Percentiles rank a stretch among this genome's conserved stretches.
Conservation (phyloP, 2,888 invertebrate species). For the Palloptera scutellata region DNA sequence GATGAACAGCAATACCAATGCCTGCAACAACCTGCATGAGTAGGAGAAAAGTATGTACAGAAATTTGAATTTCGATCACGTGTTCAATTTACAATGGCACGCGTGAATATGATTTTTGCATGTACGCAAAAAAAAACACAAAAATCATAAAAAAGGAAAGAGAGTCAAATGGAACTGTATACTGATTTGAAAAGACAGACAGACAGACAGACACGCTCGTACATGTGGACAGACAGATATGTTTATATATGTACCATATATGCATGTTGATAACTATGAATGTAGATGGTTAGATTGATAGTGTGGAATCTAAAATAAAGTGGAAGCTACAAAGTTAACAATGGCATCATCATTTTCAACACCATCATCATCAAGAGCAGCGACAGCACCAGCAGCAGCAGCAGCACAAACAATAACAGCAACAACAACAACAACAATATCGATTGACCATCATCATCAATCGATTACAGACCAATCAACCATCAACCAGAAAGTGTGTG, state of each 20-base stretch:
- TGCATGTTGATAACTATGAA: too few species aligned
- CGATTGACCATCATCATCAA: constrained; percentile 18
- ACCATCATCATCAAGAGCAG: constrained; percentile 14
- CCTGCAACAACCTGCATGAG: too few species aligned
- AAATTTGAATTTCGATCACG: constrained; percentile 21
- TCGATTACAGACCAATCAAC: constrained; percentile 24
- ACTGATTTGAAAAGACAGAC: background rate
- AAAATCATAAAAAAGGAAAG: background rate
- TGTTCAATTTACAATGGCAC: constrained; percentile 23
- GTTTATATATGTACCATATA: too few species aligned
- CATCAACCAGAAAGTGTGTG: too few species aligned
- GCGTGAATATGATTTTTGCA: constrained; percentile 21
- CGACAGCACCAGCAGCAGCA: constrained; percentile 16
- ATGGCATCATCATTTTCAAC: too few species aligned
- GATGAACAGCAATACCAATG: too few species aligned
- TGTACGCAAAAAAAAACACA: background rate
- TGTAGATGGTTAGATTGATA: too few species aligned
- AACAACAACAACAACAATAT: constrained; percentile 8
- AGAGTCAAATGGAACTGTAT: background rate
- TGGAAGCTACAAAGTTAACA: too few species aligned
- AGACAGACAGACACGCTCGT: background rate
- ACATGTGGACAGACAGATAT: background rate
- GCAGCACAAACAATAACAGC: constrained; percentile 8
- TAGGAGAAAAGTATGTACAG: background rate
- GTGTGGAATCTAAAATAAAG: too few species aligned